These are phyloP conservation scores for Mercenaria mercenaria DNA, from an alignment of 1,140 invertebrate species.

Conservation along the genomic window DNA sequence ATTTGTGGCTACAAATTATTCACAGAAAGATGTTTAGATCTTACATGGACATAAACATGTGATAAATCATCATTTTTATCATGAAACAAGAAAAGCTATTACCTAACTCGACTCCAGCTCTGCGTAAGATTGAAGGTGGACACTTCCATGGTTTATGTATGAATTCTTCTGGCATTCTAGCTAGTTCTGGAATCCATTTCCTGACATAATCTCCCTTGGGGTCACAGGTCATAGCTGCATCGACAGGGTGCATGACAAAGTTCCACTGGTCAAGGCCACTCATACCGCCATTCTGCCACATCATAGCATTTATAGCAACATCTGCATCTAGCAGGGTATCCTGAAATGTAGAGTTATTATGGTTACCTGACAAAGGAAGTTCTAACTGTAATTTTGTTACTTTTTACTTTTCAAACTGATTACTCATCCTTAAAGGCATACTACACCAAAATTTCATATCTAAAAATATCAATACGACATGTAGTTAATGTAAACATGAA, in stretches of 20 bases:
- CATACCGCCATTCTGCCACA: conserved; percentile 75
- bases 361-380: too few species aligned
- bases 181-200: conserved; percentile 66
- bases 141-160: conserved; percentile 72
- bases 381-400: too few species aligned
- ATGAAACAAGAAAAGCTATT: too few species aligned
- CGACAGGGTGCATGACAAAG: conserved; percentile 73
- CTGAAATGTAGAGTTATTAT: conserved; percentile 9
- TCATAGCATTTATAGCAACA: conserved; percentile 73
- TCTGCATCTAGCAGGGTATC: conserved; percentile 72
- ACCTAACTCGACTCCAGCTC: conserved; percentile 65
- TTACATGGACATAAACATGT: too few species aligned
- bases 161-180: conserved; percentile 66
- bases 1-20: too few species aligned
- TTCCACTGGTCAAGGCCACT: conserved; percentile 73
- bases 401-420: too few species aligned
- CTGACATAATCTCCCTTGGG: conserved; percentile 69
- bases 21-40: too few species aligned
- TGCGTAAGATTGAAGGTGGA: conserved; percentile 69
- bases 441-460: too few species aligned
- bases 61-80: too few species aligned
- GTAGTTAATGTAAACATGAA: too few species aligned
- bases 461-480: too few species aligned
- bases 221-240: conserved; percentile 73
- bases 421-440: too few species aligned